These are phyloP conservation scores for Macrophya alboannulata DNA, from an alignment of 2,888 invertebrate genomes.

Conservation along the genomic window DNA sequence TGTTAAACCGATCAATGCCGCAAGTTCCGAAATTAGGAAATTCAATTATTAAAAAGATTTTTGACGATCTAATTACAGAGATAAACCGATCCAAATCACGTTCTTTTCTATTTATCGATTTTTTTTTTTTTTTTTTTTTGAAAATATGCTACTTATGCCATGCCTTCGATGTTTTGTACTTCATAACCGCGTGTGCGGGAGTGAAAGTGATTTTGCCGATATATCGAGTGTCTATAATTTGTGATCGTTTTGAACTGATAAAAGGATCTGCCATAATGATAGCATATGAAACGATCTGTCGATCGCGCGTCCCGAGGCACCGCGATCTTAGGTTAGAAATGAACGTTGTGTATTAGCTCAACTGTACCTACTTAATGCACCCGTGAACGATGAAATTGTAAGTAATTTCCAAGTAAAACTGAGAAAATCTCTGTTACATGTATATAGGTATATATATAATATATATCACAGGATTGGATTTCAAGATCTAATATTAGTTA, in stretches of 20 bases:
- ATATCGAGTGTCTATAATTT: slow-evolving; percentile 11
- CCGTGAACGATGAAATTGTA: background rate
- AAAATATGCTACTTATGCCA: background rate
- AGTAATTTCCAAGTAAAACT: background rate
- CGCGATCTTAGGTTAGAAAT: background rate
- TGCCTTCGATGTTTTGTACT: too few species aligned
- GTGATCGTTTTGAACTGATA: slow-evolving; percentile 34
- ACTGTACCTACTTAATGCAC: background rate
- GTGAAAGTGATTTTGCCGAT: slow-evolving; percentile 45
- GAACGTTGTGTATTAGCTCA: background rate
- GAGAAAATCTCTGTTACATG: background rate
- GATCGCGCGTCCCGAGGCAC: background rate
- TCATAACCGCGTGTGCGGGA: background rate
- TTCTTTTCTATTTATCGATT: background rate
- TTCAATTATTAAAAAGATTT: background rate
- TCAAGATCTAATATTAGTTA: slow-evolving; percentile 16
- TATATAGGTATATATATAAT: background rate
- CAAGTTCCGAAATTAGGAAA: background rate
- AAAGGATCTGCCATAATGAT: slow-evolving; percentile 33
- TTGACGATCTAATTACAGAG: background rate
- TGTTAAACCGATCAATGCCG: background rate
- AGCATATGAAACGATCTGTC: slow-evolving; percentile 5
- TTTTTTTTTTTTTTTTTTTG: too few species aligned
- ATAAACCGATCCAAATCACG: background rate
- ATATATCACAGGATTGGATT: background rate